Percentiles rank a stretch among this genome's conserved stretches.
Conservation (phyloP, 2,113 vertebrate species). For the Oreotrochilus melanogaster region DNA sequence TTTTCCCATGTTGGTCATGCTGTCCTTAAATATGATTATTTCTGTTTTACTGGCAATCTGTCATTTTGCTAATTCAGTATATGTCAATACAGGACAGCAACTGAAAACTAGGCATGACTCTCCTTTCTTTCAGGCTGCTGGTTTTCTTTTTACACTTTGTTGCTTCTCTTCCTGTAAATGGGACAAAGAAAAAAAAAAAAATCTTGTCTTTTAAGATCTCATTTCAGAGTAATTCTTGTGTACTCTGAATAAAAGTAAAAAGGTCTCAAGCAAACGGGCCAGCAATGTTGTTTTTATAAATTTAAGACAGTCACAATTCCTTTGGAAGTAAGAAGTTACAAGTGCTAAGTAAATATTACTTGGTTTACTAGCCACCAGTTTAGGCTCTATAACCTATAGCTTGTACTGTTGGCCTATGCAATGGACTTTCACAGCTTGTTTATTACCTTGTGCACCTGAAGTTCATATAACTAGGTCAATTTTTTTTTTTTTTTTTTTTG, state of each 20-base stretch:
- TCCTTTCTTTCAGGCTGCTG: background rate
- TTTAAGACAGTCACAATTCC: background rate
- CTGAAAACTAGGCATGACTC: background rate
- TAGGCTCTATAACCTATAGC: background rate
- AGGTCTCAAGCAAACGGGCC: background rate
- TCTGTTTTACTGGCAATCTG: background rate
- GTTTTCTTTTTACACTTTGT: background rate
- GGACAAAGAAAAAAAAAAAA: background rate
- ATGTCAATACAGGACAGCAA: background rate
- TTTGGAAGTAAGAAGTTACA: background rate
- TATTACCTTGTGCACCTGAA: background rate
- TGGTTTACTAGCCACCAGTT: background rate
- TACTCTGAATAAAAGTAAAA: background rate
- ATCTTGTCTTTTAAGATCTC: background rate
- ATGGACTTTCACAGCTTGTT: background rate
- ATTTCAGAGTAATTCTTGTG: background rate
- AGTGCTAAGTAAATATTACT: background rate
- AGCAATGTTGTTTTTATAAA: background rate
- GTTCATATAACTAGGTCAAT: background rate
- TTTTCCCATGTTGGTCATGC: background rate
- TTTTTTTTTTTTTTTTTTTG: background rate
- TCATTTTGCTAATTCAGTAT: slow-evolving; percentile 17
- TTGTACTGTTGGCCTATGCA: background rate
- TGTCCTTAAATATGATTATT: background rate
- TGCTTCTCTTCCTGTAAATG: background rate